These are phyloP conservation scores for Cuculus canorus DNA, from an alignment of 2,797 vertebrate species.

Conservation along the genomic window DNA sequence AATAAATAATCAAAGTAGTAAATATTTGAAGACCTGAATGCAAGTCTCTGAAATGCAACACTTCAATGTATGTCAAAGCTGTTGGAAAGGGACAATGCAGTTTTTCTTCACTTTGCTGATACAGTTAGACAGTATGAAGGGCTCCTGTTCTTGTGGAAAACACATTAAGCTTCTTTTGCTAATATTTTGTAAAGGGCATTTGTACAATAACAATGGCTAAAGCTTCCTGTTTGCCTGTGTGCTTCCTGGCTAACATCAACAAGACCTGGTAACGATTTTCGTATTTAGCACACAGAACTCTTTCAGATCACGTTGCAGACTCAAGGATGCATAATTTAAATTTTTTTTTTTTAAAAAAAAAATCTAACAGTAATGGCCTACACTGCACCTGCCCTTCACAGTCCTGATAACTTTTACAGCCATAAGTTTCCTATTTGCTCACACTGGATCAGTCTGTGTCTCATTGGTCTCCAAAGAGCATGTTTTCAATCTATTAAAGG, in stretches of 20 bases:
- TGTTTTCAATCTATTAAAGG: constrained; percentile 52
- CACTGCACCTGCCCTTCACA: constrained; percentile 46
- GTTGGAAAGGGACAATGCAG: background rate
- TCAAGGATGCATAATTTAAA: background rate
- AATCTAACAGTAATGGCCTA: background rate
- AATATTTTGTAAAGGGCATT: constrained; percentile 73
- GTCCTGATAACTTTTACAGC: constrained; percentile 4
- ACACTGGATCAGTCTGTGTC: background rate
- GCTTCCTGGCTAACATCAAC: constrained; percentile 32
- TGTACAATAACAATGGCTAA: constrained; percentile 70
- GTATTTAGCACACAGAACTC: constrained; percentile 67
- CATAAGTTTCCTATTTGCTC: constrained; percentile 22
- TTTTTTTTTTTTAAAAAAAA: background rate
- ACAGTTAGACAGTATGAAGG: constrained; percentile 51
- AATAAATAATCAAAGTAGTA: constrained; percentile 46
- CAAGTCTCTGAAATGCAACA: background rate
- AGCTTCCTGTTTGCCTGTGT: constrained; percentile 72
- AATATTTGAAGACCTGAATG: constrained; percentile 66
- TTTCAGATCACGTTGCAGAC: constrained; percentile 40
- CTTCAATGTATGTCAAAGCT: constrained; percentile 4
- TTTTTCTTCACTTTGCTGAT: constrained; percentile 33
- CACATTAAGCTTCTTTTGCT: constrained; percentile 53
- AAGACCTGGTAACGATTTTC: background rate
- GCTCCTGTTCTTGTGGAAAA: constrained; percentile 69
- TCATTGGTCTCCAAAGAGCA: constrained; percentile 32